These are phyloP conservation scores for Triplophysa dalaica DNA, from an alignment of 2,113 vertebrate genomes.

Conservation along the genomic window DNA sequence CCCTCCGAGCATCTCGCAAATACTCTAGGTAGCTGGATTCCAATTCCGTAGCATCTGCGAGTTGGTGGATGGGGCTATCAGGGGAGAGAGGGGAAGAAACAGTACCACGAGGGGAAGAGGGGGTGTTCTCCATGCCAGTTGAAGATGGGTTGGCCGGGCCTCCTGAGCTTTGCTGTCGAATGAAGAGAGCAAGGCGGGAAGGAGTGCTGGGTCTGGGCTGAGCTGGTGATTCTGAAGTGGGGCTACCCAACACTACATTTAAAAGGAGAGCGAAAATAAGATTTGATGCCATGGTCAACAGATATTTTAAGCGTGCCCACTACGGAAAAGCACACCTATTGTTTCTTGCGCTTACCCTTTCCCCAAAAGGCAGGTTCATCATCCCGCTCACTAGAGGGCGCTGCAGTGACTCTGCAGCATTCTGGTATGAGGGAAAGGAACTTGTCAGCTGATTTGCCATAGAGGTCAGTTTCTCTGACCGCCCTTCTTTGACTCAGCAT, in stretches of 20 bases:
- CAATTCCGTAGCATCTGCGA: constrained; percentile 57
- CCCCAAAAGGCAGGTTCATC: constrained; percentile 82
- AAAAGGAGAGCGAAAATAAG: not conserved
- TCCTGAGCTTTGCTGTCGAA: constrained; percentile 80
- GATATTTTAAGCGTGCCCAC: not conserved
- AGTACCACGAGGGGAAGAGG: constrained; percentile 62
- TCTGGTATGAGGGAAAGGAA: constrained; percentile 92
- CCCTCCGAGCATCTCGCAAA: constrained; percentile 81
- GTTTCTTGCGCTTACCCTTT: constrained; percentile 75
- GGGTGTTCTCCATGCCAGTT: constrained; percentile 57
- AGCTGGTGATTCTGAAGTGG: constrained; percentile 77
- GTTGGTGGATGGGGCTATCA: constrained; percentile 78
- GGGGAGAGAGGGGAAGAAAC: constrained; percentile 55
- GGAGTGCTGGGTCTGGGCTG: constrained; percentile 85
- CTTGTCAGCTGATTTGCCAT: constrained; percentile 88
- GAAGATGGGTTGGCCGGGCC: constrained; percentile 56
- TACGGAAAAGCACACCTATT: not conserved
- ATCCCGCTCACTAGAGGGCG: constrained; percentile 68
- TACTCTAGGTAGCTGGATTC: constrained; percentile 93
- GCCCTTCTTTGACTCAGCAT: constrained; percentile 96
- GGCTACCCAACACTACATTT: constrained; percentile 78
- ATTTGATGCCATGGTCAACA: not conserved
- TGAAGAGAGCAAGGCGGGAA: constrained; percentile 88
- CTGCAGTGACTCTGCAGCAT: constrained; percentile 79
- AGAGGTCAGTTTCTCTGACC: constrained; percentile 88